A percentile compares a stretch with the other conserved stretches of the same genome.
Evolutionary conservation across 1,140 invertebrate genomes (phyloP).

Genomic region (Panagrolaimus sp.): DNA sequence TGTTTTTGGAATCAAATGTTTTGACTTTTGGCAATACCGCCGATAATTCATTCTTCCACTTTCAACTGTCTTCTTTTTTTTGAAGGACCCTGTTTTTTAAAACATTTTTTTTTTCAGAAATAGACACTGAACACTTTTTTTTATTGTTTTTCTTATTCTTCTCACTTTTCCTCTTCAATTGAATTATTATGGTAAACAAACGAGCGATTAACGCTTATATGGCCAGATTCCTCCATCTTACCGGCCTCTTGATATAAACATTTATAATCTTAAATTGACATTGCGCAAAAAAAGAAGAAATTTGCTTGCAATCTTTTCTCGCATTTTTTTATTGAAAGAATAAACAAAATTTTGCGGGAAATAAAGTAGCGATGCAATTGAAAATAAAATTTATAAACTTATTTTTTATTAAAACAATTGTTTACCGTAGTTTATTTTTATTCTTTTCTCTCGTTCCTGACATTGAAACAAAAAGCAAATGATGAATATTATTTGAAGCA

Average conservation of each 20-base stretch:
- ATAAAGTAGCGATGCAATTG: no score
- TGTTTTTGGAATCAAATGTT: not conserved
- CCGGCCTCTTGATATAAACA: conserved; percentile 10
- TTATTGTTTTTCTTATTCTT: not conserved
- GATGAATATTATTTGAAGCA: no score
- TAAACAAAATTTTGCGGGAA: no score
- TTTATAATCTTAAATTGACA: conserved; percentile 9
- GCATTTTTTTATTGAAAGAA: no score
- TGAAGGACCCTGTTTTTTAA: not conserved
- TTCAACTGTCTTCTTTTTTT: not conserved
- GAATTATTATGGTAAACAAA: conserved; percentile 10
- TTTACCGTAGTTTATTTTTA: no score
- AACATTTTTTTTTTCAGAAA: not conserved
- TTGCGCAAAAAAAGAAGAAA: not conserved
- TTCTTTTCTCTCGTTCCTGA: no score
- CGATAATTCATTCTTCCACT: not conserved
- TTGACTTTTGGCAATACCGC: not conserved
- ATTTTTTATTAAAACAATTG: no score
- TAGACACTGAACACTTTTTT: not conserved
- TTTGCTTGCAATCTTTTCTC: no score
- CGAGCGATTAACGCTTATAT: not conserved
- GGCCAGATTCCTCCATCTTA: not conserved
- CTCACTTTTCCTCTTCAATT: no score
- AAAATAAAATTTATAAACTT: no score
- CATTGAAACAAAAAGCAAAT: no score